Evolutionary conservation across 2,797 vertebrate genomes (phyloP).

Genomic region (Aeoliscus strigatus): DNA sequence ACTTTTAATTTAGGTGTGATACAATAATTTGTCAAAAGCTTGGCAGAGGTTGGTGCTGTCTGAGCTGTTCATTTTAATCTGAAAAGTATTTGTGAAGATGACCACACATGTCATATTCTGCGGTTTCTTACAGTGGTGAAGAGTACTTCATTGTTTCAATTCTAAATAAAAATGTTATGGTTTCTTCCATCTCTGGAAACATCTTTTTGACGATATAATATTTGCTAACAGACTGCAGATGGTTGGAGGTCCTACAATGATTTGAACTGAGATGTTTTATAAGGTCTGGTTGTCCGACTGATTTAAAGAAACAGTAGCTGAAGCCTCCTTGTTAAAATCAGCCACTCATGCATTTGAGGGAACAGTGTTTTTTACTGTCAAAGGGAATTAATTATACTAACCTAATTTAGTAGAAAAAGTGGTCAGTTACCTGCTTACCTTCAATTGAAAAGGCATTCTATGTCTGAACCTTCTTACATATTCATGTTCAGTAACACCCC

Average conservation of each 20-base stretch:
- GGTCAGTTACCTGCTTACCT: conserved; percentile 40
- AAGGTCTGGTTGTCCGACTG: conserved; percentile 48
- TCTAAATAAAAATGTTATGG: too few species aligned
- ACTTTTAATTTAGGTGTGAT: too few species aligned
- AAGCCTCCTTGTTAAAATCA: conserved; percentile 72
- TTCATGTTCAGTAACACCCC: not conserved
- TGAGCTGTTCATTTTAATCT: not conserved
- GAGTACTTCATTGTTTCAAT: too few species aligned
- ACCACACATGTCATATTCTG: too few species aligned
- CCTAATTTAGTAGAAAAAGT: conserved; percentile 54
- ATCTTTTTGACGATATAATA: too few species aligned
- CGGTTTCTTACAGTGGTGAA: not conserved
- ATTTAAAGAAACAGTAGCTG: conserved; percentile 50
- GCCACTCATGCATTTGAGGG: conserved; percentile 72
- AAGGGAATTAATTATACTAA: conserved; percentile 48
- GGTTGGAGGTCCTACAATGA: too few species aligned
- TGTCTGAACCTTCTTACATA: too few species aligned
- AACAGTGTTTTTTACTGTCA: conserved; percentile 45
- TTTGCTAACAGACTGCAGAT: too few species aligned
- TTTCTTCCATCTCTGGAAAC: too few species aligned
- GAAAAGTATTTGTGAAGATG: not conserved
- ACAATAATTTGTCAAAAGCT: too few species aligned
- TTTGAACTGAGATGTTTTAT: conserved; percentile 49
- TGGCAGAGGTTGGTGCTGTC: too few species aligned
- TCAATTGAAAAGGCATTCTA: not conserved